phyloP scores from a whole-genome alignment of 1,140 invertebrate genomes.

The Bombus picipes region DNA sequence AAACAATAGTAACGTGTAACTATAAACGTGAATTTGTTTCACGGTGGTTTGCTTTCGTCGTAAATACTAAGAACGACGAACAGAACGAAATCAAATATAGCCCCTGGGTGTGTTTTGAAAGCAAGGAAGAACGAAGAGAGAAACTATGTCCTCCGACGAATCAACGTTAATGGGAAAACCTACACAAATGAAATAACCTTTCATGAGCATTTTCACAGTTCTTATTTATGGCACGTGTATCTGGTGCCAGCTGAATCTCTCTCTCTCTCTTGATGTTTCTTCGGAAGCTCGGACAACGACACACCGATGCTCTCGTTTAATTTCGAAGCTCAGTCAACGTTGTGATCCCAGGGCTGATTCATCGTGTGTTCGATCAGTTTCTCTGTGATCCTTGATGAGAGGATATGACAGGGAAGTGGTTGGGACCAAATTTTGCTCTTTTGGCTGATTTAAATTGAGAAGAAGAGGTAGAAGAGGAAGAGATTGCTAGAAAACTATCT shows the following conservation, averaged over 20 bases:
- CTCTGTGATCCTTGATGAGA: not conserved
- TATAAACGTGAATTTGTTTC: too few relatives aligned
- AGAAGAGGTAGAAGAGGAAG: not conserved
- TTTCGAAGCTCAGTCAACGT: conserved; percentile 32
- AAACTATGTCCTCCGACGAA: not conserved
- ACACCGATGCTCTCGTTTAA: not conserved
- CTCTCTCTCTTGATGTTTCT: conserved; percentile 9
- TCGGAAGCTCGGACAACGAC: conserved; percentile 27
- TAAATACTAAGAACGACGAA: too few relatives aligned
- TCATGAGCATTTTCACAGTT: not conserved
- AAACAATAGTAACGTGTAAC: too few relatives aligned
- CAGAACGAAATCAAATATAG: too few relatives aligned
- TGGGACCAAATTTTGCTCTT: too few relatives aligned
- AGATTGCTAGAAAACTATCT: not conserved
- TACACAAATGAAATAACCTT: not conserved
- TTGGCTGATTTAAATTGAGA: not conserved
- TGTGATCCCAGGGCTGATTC: not conserved
- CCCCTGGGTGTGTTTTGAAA: not conserved
- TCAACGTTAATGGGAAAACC: not conserved
- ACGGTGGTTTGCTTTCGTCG: too few relatives aligned
- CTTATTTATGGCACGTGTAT: not conserved
- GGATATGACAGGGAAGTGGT: not conserved
- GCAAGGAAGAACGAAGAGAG: not conserved
- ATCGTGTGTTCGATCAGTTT: not conserved
- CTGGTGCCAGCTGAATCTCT: not conserved